Percentiles rank a stretch among this genome's conserved stretches.
Conservation (phyloP, 1,140 invertebrate genomes). For the Trinorchestia longiramus region DNA sequence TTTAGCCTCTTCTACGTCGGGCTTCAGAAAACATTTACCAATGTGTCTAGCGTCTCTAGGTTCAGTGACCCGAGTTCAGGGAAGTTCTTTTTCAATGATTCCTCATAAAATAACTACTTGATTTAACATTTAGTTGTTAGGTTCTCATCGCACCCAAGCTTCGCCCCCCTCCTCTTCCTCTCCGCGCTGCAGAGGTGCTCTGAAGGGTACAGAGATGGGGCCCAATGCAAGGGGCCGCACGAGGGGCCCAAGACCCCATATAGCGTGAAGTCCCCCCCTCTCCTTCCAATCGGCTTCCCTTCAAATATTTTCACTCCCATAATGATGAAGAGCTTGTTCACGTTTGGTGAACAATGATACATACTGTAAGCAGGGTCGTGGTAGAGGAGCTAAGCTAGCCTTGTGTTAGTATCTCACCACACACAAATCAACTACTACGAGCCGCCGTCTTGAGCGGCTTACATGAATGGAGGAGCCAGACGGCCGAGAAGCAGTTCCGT, state of each 20-base stretch:
- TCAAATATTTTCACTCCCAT: background rate
- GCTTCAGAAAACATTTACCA: background rate
- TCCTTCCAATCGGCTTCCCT: background rate
- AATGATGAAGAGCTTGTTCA: background rate
- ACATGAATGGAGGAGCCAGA: slow-evolving; percentile 18
- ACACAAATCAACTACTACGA: background rate
- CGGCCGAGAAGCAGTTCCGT: slow-evolving; percentile 7
- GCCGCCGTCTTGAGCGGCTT: background rate
- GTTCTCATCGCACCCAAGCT: background rate
- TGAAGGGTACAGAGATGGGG: slow-evolving; percentile 30
- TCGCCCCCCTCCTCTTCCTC: background rate
- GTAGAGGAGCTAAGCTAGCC: background rate
- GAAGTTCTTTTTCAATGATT: background rate
- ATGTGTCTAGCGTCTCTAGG: background rate
- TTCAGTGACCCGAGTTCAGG: background rate
- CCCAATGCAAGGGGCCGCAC: slow-evolving; percentile 19
- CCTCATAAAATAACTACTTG: background rate
- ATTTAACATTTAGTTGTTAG: background rate
- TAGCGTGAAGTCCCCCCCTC: slow-evolving; percentile 30
- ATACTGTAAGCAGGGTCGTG: background rate
- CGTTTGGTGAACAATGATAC: background rate
- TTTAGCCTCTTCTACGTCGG: background rate
- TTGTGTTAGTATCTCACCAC: background rate
- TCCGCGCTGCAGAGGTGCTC: slow-evolving; percentile 24
- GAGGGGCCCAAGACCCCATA: background rate